A percentile compares a stretch with the other conserved stretches of the same genome.
These are phyloP conservation scores for Ascidia mentula DNA, from an alignment of 23 tunicate genomes.

Conservation along the genomic window DNA sequence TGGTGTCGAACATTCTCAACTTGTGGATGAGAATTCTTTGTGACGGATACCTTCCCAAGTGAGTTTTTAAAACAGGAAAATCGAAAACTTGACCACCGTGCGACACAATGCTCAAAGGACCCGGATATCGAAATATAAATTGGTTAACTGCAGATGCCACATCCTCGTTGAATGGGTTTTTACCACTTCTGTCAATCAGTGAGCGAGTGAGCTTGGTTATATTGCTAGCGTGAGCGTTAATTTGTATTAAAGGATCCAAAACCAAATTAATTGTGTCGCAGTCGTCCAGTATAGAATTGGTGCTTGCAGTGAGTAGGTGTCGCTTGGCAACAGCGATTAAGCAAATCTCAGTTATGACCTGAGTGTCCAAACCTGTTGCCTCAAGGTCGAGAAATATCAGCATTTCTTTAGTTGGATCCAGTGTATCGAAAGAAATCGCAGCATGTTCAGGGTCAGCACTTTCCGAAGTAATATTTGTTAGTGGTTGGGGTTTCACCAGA, in stretches of 20 bases:
- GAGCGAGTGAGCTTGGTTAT: not conserved
- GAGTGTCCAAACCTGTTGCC: conserved; percentile 2
- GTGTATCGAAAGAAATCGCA: too few relatives aligned
- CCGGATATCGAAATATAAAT: not conserved
- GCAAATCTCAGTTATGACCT: not conserved
- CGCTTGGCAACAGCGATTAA: not conserved
- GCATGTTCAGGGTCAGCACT: too few relatives aligned
- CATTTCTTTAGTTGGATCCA: too few relatives aligned
- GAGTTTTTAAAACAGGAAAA: not conserved
- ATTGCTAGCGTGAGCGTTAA: not conserved
- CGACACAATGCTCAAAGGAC: not conserved
- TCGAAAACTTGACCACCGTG: not conserved
- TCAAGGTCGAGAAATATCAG: not conserved
- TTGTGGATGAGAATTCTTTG: not conserved
- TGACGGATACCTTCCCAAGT: not conserved
- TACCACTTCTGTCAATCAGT: not conserved
- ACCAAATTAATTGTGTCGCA: not conserved
- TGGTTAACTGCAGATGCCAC: not conserved
- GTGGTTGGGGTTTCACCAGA: too few relatives aligned
- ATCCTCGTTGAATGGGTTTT: not conserved
- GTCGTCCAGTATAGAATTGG: not conserved
- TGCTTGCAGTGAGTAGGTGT: not conserved
- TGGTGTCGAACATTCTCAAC: not conserved
- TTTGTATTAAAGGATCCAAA: not conserved
- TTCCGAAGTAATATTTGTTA: too few relatives aligned